A percentile compares a stretch with the other conserved stretches of the same genome.
Conservation (phyloP, 2,888 invertebrate species). For the Drosophila greeni region DNA sequence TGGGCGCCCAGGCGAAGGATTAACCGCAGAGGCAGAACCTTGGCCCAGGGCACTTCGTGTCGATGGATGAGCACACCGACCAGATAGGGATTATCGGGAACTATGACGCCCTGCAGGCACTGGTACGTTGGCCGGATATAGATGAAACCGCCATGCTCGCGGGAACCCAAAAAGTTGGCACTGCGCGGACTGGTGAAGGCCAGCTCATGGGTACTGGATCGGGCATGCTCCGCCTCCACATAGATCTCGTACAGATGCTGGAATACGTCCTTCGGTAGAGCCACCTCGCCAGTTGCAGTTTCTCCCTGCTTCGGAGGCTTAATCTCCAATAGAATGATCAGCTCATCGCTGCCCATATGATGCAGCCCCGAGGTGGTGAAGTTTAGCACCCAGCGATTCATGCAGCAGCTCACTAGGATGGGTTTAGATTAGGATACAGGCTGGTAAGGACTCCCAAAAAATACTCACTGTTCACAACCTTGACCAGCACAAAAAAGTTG, state of each 20-base stretch:
- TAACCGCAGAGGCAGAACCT: slow-evolving; percentile 86
- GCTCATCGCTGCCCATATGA: slow-evolving; percentile 90
- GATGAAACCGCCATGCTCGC: slow-evolving; percentile 89
- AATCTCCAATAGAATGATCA: slow-evolving; percentile 86
- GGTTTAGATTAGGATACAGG: too few relatives aligned
- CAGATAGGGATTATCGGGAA: slow-evolving; percentile 87
- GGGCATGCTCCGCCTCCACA: slow-evolving; percentile 83
- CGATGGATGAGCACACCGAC: slow-evolving; percentile 89
- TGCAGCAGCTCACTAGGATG: slow-evolving; percentile 85
- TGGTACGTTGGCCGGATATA: slow-evolving; percentile 89
- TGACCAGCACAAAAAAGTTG: slow-evolving; percentile 86
- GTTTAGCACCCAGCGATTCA: slow-evolving; percentile 86
- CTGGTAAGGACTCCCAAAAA: accelerated
- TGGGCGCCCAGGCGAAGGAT: slow-evolving; percentile 90
- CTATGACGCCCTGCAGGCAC: slow-evolving; percentile 86
- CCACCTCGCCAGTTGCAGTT: slow-evolving; percentile 24
- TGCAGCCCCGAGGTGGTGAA: slow-evolving; percentile 88
- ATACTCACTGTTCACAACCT: slow-evolving; percentile 86
- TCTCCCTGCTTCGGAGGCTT: slow-evolving; percentile 80
- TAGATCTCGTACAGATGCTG: slow-evolving; percentile 86
- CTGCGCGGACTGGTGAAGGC: slow-evolving; percentile 82
- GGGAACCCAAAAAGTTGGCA: slow-evolving; percentile 82
- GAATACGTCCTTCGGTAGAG: slow-evolving; percentile 85
- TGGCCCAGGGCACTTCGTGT: slow-evolving; percentile 82
- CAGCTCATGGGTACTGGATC: slow-evolving; percentile 83